Evolutionary conservation across 2,113 vertebrate species (phyloP), one percentile per base, ranked within the genome.

Genomic region (Probosciger aterrimus): DNA sequence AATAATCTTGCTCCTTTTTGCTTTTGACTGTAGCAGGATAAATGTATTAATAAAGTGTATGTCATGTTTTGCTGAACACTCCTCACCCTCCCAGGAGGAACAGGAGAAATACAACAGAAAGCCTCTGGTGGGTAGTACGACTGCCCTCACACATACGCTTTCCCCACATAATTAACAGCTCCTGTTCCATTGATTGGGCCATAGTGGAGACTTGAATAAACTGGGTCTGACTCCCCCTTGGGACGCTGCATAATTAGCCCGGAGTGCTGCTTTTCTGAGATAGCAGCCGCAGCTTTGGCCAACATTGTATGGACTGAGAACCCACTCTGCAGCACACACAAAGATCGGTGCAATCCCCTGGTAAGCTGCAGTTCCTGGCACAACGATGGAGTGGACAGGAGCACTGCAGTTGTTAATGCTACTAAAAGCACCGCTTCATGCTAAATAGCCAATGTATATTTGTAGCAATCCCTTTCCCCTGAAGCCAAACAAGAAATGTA

Each of bases 201-300:
- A 18, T 46, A 87, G 94, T 82, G 67, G 78, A 92, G 92, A 59
- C 53, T 57, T 85, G 52, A 91, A 89, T 89, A 53, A 85, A 93
- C 87, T 6, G 30, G 50, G 33, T 57, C 69, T 76, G 69, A 27
- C 46, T 85, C 5, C 33, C 57, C 44, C 63, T 82, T 63, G 59
- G 89, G 81, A 93, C 80, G 49, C 60, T 85, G 59, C 28, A 20
- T 82, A 70, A 94, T 93, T 60, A 77, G 50, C 63, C 28, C 39
- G 65, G 63, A 91, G 83, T 24, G 49, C 69, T 95, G 88, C 49
- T 95, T 67, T 91, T 67, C 92, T 12, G 43, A 87, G 91, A 93
- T n/a, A 94, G 91, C 86, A 93, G 31, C 53, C 12, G 4, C 4
- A 3, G 83, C 62, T 93, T 76, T 92, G 74, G 37, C 63, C 86